These are phyloP conservation scores for Hoplodrina ambigua DNA, from an alignment of 2,888 invertebrate genomes.

Conservation along the genomic window DNA sequence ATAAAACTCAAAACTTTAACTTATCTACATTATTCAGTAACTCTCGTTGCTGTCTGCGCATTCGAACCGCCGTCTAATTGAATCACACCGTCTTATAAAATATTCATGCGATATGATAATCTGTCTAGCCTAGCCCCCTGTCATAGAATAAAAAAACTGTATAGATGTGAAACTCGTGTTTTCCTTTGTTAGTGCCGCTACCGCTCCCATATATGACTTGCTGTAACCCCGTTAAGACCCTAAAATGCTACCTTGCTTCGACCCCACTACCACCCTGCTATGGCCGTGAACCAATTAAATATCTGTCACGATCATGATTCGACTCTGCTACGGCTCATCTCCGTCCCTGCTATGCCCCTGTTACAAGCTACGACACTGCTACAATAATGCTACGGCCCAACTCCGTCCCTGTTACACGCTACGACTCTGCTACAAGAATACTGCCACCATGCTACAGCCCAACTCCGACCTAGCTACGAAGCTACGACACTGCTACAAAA, in stretches of 20 bases:
- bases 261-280: too few relatives aligned
- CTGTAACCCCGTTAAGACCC: neutral
- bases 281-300: too few relatives aligned
- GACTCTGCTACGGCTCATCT: too few relatives aligned
- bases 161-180: slow-evolving; percentile 1
- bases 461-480: too few relatives aligned
- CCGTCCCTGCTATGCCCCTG: neutral
- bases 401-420: neutral
- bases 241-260: too few relatives aligned
- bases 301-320: too few relatives aligned
- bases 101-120: slow-evolving; percentile 89
- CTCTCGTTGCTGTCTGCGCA: slow-evolving; percentile 66
- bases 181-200: neutral
- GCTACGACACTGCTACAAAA: neutral
- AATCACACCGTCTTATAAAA: slow-evolving; percentile 86
- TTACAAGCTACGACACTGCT: neutral
- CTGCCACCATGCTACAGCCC: neutral
- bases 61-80: slow-evolving; percentile 80
- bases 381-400: neutral
- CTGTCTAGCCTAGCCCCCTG: slow-evolving; percentile 69
- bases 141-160: slow-evolving; percentile 29
- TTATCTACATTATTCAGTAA: slow-evolving; percentile 71
- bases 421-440: neutral
- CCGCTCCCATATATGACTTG: neutral
- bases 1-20: slow-evolving; percentile 52